Evolutionary conservation across 2,888 invertebrate genomes (phyloP).

Genomic region (Drosophila cracens): DNA sequence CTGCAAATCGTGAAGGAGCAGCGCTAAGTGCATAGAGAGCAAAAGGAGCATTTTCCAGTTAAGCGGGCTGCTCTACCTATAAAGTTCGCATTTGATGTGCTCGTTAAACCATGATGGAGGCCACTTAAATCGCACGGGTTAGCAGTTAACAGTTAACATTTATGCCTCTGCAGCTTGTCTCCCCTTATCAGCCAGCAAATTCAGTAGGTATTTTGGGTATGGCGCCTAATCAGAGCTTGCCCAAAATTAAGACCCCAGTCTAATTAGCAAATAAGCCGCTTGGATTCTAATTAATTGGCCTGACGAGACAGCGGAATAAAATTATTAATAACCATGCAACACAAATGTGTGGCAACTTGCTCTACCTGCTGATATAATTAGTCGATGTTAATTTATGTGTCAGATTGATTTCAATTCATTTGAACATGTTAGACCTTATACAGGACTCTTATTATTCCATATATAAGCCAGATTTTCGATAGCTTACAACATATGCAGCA

Average conservation of each 20-base stretch:
- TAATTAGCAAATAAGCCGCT: constrained; percentile 69
- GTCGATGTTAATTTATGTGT: neutral
- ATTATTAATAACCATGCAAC: neutral
- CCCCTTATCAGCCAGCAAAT: constrained; percentile 45
- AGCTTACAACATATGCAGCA: too few relatives aligned
- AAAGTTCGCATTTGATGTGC: constrained; percentile 67
- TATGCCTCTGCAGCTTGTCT: constrained; percentile 49
- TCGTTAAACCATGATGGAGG: constrained; percentile 63
- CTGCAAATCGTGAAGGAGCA: constrained; percentile 23
- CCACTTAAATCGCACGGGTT: constrained; percentile 52
- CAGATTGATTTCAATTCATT: neutral
- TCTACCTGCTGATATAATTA: neutral
- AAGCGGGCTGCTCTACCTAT: constrained; percentile 39
- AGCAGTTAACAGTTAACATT: constrained; percentile 53
- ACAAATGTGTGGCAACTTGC: neutral
- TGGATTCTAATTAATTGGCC: constrained; percentile 69
- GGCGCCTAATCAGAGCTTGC: constrained; percentile 50
- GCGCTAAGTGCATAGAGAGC: constrained; percentile 18
- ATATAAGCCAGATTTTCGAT: too few relatives aligned
- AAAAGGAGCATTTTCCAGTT: constrained; percentile 22
- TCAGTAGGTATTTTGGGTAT: constrained; percentile 16
- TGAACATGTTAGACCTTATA: too few relatives aligned
- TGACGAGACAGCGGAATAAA: neutral
- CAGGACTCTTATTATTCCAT: too few relatives aligned
- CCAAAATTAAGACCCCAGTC: constrained; percentile 22